Base-by-base conservation (phyloP, 1,140 invertebrate genomes). In the Holcopasites calliopsidis region DNA sequence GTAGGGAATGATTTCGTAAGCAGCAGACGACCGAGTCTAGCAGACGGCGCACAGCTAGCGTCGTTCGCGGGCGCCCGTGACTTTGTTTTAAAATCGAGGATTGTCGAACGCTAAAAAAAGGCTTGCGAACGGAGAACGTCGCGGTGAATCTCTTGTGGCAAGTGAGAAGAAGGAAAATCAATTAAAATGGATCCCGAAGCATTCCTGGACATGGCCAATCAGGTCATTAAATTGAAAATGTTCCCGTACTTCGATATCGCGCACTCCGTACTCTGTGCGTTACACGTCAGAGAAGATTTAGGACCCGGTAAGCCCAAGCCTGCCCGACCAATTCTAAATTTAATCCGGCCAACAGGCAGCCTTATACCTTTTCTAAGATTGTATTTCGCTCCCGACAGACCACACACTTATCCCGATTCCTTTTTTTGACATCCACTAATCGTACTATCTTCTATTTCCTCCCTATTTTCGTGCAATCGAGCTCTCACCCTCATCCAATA, bases 171-270 rank as follows among this genome's bases (percentile, higher is more conserved):
- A 62, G 49, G 28, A 31, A 47, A 33, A 44, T 21, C 28, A 10
- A 21, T 28, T 33, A 82, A 75, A 50, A 97, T 99, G 97, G 98
- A 99, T 95, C 97, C 97, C 88, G 97, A 99, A 94, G 96, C 97
- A 54, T 99, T 99, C 92, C 94, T 99, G 87, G 98, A 99, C 90
- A 94, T 99, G 93, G 97, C 98, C 92, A 99, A 99, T 92, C 97
- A 98, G 94, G 97, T 99, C 91, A 98, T 98, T 82, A 99, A 99
- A 92, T 93, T 99, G 81, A 99, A 99, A 94, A 99, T 99, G 98
- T 99, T 96, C 91, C 99, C 99, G 44, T 99, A 99, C 93, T 99
- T 99, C 92, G 98, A 99, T 91, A 96, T 99, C 86, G 98, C 98
- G 76, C 97, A 99, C 92, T 96, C 95, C 92, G 94, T 97, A 83